Conservation (phyloP, 1,140 invertebrate genomes). For the Colletes gigas region DNA sequence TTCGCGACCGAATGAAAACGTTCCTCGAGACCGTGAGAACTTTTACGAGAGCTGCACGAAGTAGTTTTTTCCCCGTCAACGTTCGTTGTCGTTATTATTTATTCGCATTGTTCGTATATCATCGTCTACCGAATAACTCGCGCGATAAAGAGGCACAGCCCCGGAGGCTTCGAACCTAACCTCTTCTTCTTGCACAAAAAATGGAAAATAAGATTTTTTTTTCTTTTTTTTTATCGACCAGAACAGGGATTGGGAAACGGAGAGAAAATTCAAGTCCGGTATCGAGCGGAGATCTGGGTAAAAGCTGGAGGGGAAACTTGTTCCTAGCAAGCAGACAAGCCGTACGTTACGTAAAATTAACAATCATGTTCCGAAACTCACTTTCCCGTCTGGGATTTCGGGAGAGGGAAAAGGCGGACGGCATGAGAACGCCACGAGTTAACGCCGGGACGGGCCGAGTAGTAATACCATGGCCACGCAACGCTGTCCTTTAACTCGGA, state of each 20-base stretch:
- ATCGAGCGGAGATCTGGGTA: constrained; percentile 49
- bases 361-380: constrained; percentile 72
- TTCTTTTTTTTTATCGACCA: not conserved
- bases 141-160: too few species aligned
- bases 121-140: too few species aligned
- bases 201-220: not conserved
- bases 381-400: constrained; percentile 73
- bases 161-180: too few species aligned
- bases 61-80: too few species aligned
- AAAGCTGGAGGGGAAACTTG: constrained; percentile 61
- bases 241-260: constrained; percentile 17
- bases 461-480: constrained; percentile 1
- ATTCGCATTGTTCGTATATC: too few species aligned
- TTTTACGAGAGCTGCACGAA: too few species aligned
- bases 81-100: not conserved
- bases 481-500: constrained; percentile 26
- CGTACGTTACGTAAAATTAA: constrained; percentile 73
- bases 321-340: constrained; percentile 37
- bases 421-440: constrained; percentile 58
- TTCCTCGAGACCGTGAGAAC: not conserved
- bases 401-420: constrained; percentile 48
- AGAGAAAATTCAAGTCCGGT: constrained; percentile 15
- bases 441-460: not conserved
- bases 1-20: not conserved
- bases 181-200: too few species aligned